These are phyloP conservation scores for Protosalanx chinensis DNA, from an alignment of 2,797 vertebrate species.

Conservation along the genomic window DNA sequence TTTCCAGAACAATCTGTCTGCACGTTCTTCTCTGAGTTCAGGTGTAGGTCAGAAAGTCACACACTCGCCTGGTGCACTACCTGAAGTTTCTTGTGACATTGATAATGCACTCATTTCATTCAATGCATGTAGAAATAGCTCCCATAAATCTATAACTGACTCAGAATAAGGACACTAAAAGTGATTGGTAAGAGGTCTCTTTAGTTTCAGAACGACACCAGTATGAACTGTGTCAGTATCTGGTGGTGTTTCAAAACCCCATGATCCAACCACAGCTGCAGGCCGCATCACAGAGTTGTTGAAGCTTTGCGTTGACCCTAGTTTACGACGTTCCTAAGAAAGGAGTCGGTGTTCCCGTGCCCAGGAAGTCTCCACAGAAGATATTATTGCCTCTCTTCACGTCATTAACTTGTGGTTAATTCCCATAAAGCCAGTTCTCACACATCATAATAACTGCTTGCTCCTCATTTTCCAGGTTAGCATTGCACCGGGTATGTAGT, in stretches of 20 bases:
- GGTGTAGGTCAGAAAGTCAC: background rate
- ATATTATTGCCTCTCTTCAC: background rate
- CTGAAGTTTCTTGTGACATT: background rate
- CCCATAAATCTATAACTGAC: background rate
- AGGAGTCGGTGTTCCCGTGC: background rate
- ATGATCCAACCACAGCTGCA: constrained; percentile 12
- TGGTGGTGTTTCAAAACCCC: constrained; percentile 19
- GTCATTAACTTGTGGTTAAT: background rate
- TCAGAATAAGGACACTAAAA: background rate
- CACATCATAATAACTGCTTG: constrained; percentile 9
- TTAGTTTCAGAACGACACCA: background rate
- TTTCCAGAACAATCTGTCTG: constrained; percentile 1
- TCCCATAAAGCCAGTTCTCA: background rate
- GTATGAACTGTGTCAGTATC: constrained; percentile 16
- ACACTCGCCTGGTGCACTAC: background rate
- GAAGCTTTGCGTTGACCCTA: constrained; percentile 1
- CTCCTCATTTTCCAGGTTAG: background rate
- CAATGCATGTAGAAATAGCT: background rate
- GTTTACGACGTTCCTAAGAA: background rate
- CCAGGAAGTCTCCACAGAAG: background rate
- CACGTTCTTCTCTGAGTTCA: background rate
- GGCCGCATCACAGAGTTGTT: background rate
- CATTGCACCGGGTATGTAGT: background rate
- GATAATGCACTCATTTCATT: background rate
- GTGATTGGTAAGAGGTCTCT: background rate